These are phyloP conservation scores for Notothenia coriiceps DNA, from an alignment of 2,113 vertebrate genomes.

Conservation along the genomic window DNA sequence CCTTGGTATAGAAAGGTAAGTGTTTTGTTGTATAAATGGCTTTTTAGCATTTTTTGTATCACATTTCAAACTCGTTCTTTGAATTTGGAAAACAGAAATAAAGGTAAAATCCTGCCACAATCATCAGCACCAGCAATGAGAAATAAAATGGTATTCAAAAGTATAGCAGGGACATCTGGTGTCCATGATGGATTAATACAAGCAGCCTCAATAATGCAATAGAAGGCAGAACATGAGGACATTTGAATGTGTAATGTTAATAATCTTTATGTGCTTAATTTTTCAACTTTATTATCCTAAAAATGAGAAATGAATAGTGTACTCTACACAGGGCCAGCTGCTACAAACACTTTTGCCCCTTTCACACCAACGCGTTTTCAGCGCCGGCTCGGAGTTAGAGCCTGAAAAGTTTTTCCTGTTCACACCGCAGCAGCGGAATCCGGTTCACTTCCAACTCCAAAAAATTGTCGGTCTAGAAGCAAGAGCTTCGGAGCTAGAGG, in stretches of 20 bases:
- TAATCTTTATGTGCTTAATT: neutral
- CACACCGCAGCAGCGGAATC: too few relatives aligned
- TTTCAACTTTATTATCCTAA: neutral
- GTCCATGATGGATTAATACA: slow-evolving; percentile 58
- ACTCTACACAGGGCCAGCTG: neutral
- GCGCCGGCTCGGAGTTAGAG: too few relatives aligned
- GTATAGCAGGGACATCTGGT: slow-evolving; percentile 66
- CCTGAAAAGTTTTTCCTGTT: too few relatives aligned
- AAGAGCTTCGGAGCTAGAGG: too few relatives aligned
- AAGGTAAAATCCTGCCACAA: neutral
- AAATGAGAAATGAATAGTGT: neutral
- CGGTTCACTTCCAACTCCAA: too few relatives aligned
- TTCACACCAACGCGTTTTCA: too few relatives aligned
- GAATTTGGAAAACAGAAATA: neutral
- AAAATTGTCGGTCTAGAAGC: too few relatives aligned
- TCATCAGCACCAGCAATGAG: neutral
- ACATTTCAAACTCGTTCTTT: slow-evolving; percentile 4
- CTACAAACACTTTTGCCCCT: neutral
- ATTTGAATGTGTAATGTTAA: neutral
- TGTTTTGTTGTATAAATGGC: neutral
- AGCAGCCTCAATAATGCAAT: neutral
- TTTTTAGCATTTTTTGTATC: neutral
- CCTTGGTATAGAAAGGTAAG: neutral
- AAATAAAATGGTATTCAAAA: neutral
- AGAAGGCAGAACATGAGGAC: neutral